phyloP scores from a whole-genome alignment of 2,888 invertebrate genomes.

The Barypeithes pellucidus region DNA sequence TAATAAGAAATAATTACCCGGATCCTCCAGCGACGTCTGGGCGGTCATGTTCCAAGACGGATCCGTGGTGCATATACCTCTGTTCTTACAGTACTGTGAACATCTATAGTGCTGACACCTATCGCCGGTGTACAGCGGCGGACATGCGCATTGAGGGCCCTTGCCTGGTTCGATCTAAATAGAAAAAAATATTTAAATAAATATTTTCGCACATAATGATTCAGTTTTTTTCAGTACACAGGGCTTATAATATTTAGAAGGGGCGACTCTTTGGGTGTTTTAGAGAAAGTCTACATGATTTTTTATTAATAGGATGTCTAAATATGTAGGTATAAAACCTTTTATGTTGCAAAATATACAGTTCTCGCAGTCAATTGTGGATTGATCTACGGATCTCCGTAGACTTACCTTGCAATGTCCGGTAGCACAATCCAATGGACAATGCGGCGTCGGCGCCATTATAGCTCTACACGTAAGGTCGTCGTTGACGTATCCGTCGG shows the following conservation, averaged over 20 bases:
- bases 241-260: no score
- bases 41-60: conserved; percentile 59
- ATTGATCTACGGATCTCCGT: no score
- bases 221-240: no score
- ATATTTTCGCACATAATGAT: no score
- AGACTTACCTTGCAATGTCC: conserved; percentile 75
- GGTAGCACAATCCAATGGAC: conserved; percentile 75
- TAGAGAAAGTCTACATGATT: no score
- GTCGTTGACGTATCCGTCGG: conserved; percentile 68
- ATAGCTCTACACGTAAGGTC: conserved; percentile 68
- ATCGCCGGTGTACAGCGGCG: conserved; percentile 77
- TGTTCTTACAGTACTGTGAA: conserved; percentile 79
- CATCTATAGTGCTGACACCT: conserved; percentile 81
- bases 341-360: no score
- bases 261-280: no score
- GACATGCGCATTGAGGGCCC: conserved; percentile 78
- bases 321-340: no score
- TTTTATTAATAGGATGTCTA: no score
- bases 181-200: not conserved
- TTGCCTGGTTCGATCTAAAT: conserved; percentile 55
- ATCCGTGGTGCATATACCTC: conserved; percentile 74
- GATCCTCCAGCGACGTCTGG: conserved; percentile 1
- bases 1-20: no score
- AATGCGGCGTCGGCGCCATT: conserved; percentile 60
- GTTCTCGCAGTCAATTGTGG: no score